Base-by-base conservation (phyloP, 2,888 invertebrate genomes). In the Agrenia bidenticulata region DNA sequence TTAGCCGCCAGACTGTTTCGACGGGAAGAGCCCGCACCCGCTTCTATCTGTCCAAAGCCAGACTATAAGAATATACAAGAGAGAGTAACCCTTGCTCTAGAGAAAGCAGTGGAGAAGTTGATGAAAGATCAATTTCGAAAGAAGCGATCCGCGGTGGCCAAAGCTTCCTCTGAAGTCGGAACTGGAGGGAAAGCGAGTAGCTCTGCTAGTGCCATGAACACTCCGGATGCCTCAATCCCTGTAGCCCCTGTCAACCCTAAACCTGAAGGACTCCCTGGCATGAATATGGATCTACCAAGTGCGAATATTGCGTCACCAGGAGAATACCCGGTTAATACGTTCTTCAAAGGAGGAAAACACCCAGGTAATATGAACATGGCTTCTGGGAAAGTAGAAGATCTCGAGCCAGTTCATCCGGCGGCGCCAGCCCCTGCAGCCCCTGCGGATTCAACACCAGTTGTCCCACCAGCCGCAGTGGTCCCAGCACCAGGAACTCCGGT, bases 101-200 rank as follows among this genome's bases (percentile, higher is more conserved):
- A 54, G 32, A 54, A 54, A 54, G 19, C 32, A 27, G 32, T 54
- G 9, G 54, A 54, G 27, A 24, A 54, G 15, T 5, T 54, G 32
- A 26, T 54, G n/a, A 24, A 19, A 24, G 32, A 54, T 15, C n/a
- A 24, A 13, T 27, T 27, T n/a, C 13, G 54, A 27, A 54, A 54
- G 32, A 24, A 32, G 15, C 26, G 54, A 11, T 54, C 32, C 27
- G 13, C n/a, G 4, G 45, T 9, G 24, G 13, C 54, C 5, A 24
- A 54, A 27, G 21, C 54, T n/a, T 2, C 27, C 2, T 54, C 54
- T 9, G 26, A 24, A 54, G 54, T 54, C 11, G 54, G 54, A 9
- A 26, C 17, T 27, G 54, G 27, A 26, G 54, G 54, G 27, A 24
- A 54, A 24, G 27, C 26, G n/a, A 54, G 27, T 9, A 54, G 54